Evolutionary conservation across 2,113 vertebrate species (phyloP).

Genomic region (Cynopterus brachyotis): DNA sequence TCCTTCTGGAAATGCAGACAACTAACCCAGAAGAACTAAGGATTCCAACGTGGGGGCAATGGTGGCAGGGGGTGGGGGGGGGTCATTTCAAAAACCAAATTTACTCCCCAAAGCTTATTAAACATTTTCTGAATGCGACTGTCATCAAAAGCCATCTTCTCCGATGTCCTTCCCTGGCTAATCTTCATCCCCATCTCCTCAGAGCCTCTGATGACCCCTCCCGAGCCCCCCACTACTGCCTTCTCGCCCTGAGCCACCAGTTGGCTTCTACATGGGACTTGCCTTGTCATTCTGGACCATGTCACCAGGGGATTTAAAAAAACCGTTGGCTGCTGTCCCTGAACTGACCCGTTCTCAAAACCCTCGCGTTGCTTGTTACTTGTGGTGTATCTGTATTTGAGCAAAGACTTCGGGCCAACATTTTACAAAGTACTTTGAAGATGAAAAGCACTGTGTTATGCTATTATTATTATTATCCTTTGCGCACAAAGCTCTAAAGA

Average conservation of each 20-base stretch:
- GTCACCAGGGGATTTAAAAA: neutral
- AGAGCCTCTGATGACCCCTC: too few species aligned
- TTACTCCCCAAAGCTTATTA: neutral
- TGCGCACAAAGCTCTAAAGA: conserved; percentile 71
- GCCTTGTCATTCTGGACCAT: neutral
- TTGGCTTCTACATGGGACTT: neutral
- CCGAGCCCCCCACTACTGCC: neutral
- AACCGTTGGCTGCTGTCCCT: neutral
- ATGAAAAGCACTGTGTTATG: conserved; percentile 77
- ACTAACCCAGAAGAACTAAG: neutral
- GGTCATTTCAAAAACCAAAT: neutral
- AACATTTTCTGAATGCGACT: neutral
- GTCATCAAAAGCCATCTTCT: neutral
- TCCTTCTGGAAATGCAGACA: neutral
- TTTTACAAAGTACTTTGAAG: conserved; percentile 81
- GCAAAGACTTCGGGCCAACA: conserved; percentile 75
- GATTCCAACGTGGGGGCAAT: neutral
- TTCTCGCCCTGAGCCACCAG: neutral
- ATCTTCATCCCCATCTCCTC: too few species aligned
- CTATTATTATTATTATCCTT: conserved; percentile 77
- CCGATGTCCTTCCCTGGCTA: neutral
- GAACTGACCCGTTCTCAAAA: conserved; percentile 26
- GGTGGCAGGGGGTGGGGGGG: too few species aligned
- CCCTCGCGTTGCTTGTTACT: conserved; percentile 9
- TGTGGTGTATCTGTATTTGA: conserved; percentile 44